Conservation (phyloP, 2,113 vertebrate species). For the Cryptomyrus ogoouensis region DNA sequence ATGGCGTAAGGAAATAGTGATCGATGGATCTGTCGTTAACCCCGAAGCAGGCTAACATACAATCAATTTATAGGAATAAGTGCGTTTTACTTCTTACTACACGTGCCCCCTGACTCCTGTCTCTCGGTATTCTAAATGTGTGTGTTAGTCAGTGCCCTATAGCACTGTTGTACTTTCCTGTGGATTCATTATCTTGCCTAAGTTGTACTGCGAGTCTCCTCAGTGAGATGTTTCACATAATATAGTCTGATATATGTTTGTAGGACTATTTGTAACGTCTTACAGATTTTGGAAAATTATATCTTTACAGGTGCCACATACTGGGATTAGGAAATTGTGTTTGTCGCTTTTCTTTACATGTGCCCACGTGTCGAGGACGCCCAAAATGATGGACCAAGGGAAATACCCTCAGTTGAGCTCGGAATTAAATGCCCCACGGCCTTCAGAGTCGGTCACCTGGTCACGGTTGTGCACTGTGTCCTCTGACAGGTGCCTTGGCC, state of each 20-base stretch:
- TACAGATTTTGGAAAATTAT: neutral
- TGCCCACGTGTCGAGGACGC: no score
- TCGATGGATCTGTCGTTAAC: neutral
- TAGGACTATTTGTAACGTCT: neutral
- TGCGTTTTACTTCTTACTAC: neutral
- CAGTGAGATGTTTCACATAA: neutral
- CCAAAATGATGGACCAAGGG: neutral
- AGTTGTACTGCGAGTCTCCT: neutral
- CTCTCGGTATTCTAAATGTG: neutral
- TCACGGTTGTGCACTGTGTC: neutral
- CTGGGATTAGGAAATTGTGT: neutral
- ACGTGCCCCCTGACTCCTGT: neutral
- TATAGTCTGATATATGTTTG: neutral
- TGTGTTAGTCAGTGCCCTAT: neutral
- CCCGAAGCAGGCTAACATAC: neutral
- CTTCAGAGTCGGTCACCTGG: neutral
- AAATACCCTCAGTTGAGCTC: neutral
- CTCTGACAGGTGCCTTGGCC: neutral
- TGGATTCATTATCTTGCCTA: neutral
- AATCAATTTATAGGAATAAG: neutral
- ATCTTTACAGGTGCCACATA: neutral
- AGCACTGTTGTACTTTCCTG: neutral
- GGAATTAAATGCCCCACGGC: neutral
- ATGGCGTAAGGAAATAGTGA: neutral
- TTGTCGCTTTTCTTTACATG: neutral